A percentile compares a stretch with the other conserved stretches of the same genome.
These are phyloP conservation scores for Carassius gibelio DNA, from an alignment of 2,113 vertebrate species.

Conservation along the genomic window DNA sequence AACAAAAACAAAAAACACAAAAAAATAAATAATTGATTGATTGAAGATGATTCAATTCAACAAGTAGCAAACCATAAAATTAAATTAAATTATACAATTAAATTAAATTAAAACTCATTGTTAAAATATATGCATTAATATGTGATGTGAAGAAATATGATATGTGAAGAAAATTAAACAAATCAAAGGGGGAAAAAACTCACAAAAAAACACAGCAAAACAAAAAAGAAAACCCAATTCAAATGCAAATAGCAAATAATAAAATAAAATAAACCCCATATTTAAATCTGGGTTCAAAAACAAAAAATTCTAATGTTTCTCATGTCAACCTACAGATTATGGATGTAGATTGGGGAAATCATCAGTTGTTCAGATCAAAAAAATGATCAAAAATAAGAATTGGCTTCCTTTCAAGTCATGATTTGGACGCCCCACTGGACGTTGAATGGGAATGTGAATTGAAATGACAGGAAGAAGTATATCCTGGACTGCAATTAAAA, in stretches of 20 bases:
- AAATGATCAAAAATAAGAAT: background rate
- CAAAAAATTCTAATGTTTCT: background rate
- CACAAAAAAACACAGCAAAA: background rate
- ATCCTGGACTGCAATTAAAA: conserved; percentile 7
- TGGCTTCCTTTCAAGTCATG: conserved; percentile 12
- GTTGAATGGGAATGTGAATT: background rate
- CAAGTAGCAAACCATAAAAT: background rate
- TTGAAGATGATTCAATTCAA: no score
- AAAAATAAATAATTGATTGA: background rate
- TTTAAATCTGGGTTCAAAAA: background rate
- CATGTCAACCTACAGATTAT: background rate
- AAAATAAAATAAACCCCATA: background rate
- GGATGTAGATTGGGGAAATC: background rate
- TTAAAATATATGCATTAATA: background rate
- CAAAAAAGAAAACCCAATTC: background rate
- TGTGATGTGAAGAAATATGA: background rate
- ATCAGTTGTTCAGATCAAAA: background rate
- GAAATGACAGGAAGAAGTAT: conserved; percentile 3
- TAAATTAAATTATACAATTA: background rate
- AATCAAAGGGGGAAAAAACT: no score
- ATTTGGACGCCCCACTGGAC: background rate
- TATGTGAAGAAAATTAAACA: no score
- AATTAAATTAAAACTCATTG: no score
- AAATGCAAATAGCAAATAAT: background rate
- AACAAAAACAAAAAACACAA: no score